Conservation (phyloP, 2,113 vertebrate genomes). For the Lamprotornis superbus region DNA sequence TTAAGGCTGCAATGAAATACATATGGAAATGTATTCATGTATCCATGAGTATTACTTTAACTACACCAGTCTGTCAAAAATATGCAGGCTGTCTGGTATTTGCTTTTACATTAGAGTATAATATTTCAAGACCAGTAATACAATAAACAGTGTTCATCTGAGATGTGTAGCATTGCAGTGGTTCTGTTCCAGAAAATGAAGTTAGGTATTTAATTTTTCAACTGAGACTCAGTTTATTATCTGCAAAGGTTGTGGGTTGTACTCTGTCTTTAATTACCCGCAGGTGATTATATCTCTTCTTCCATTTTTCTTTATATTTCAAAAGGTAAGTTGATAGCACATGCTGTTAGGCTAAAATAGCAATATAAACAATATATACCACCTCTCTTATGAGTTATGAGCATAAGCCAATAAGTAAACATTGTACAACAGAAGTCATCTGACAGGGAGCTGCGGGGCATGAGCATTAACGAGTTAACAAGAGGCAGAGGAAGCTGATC, state of each 20-base stretch:
- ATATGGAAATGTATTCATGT: not conserved
- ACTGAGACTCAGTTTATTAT: not conserved
- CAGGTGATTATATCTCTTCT: not conserved
- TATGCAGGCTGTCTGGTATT: slow-evolving; percentile 10
- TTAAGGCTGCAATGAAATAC: not conserved
- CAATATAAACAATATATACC: not conserved
- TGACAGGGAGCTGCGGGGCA: not conserved
- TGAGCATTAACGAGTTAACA: fast-evolving
- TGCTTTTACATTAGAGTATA: slow-evolving; percentile 12
- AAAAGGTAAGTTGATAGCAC: not conserved
- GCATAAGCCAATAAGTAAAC: not conserved
- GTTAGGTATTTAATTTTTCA: not conserved
- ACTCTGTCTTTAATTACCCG: not conserved
- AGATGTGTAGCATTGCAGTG: not conserved
- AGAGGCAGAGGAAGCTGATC: not conserved
- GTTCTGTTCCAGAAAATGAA: slow-evolving; percentile 19
- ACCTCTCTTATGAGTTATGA: not conserved
- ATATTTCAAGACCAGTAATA: slow-evolving; percentile 22
- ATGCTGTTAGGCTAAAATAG: not conserved
- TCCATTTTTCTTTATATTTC: not conserved
- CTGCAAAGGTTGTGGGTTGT: not conserved
- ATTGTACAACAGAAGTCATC: not conserved
- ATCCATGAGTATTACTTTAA: not conserved
- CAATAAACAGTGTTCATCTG: slow-evolving; percentile 28
- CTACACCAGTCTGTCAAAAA: not conserved